These are phyloP conservation scores for Poliocrania exsul DNA, from an alignment of 2,797 vertebrate genomes.

Conservation along the genomic window DNA sequence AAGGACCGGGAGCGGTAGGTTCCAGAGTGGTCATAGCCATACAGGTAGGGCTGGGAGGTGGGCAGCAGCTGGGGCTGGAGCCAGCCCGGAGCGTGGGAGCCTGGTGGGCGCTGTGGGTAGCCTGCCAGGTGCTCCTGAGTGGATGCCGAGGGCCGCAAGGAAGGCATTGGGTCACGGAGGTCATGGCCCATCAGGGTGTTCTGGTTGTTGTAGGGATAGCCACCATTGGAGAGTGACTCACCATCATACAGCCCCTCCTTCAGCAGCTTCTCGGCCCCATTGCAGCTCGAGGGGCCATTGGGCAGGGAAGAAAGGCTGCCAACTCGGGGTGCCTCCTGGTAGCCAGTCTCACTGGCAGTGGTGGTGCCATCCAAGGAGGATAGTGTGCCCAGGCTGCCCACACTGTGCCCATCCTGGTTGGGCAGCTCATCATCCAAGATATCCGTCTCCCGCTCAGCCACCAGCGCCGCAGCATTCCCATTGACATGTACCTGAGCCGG, in stretches of 20 bases:
- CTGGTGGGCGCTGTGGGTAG: slow-evolving; percentile 50
- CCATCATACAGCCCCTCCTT: slow-evolving; percentile 51
- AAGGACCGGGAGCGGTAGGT: slow-evolving; percentile 90
- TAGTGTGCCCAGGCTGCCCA: slow-evolving; percentile 91
- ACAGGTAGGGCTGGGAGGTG: slow-evolving; percentile 68
- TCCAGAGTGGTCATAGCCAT: slow-evolving; percentile 77
- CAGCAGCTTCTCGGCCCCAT: slow-evolving; percentile 72
- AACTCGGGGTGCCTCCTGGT: slow-evolving; percentile 66
- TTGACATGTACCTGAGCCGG: slow-evolving; percentile 96
- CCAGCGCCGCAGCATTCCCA: slow-evolving; percentile 76
- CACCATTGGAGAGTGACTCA: slow-evolving; percentile 71
- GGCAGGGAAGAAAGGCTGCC: slow-evolving; percentile 72
- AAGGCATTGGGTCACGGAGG: slow-evolving; percentile 20
- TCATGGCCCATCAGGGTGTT: slow-evolving; percentile 39
- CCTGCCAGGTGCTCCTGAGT: slow-evolving; percentile 71
- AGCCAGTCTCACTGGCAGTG: slow-evolving; percentile 74
- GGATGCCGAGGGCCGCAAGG: slow-evolving; percentile 66
- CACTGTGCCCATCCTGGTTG: slow-evolving; percentile 91
- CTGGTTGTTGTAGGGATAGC: slow-evolving; percentile 76
- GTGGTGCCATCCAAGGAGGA: slow-evolving; percentile 89
- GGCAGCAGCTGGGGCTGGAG: slow-evolving; percentile 63
- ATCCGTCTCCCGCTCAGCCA: slow-evolving; percentile 92
- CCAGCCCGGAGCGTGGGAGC: slow-evolving; percentile 60
- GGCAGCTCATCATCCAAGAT: slow-evolving; percentile 95
- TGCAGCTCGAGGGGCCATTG: slow-evolving; percentile 73